Evolutionary conservation across 2,113 vertebrate species (phyloP), one percentile per base, ranked within the genome.

Genomic region (Dicrurus megarhynchus): DNA sequence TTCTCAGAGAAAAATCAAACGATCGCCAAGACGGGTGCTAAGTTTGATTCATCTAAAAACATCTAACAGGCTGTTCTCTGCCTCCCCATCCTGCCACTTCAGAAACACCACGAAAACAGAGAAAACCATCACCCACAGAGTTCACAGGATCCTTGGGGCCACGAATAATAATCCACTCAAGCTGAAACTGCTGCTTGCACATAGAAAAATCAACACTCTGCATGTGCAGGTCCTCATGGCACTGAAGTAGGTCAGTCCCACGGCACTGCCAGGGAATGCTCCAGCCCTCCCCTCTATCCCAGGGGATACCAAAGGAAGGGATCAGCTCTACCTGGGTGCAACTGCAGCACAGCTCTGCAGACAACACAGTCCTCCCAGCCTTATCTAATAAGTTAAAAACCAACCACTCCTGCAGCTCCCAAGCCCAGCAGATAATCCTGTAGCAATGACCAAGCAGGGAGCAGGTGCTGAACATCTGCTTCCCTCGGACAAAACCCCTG

Each of bases 351-450:
- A 73, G 60, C 46, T 61, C 80, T 50, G 41, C 28, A 61, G 18
- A 20, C 16, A 52, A 6, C 39, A 26, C 49, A 20, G 24, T 8
- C 50, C 53, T 65, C 46, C 27, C 56, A 39, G 42, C 24, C 13
- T 71, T 27, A 9, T 32, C 75, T 4, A 56, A 13, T 32, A 23
- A 64, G 22, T 65, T 55, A 63, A 73, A 87, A 81, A 14, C 65
- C 70, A 44, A 59, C 33, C n/a, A 71, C 8, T 1, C 42, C 60
- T 42, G 5, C 3, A 3, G 23, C 33, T 55, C 84, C 13, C 59
- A 11, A 37, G 6, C 35, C 20, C 73, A 3, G 9, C 0, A 37
- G 26, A 33, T 11, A 47, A 74, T 9, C 39, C 17, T 2, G 3
- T 6, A 47, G 8, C 21, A 52, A 16, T 2, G 26, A 56, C 76